Conservation (phyloP, 2,888 invertebrate genomes). For the Bursaphelenchus okinawaensis region DNA sequence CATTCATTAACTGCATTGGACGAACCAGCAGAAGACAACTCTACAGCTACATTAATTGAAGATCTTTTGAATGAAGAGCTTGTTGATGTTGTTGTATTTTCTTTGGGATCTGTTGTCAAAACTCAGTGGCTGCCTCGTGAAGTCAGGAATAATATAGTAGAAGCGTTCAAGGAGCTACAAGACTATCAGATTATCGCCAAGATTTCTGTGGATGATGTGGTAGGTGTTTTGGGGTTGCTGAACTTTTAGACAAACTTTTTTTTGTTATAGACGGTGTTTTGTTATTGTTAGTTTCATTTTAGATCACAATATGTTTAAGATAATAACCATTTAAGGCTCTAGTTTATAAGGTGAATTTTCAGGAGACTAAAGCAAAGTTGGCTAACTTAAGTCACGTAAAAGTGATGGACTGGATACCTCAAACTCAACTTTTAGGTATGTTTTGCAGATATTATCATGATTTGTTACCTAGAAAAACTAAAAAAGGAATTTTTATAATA, state of each 20-base stretch:
- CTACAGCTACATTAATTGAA: slow-evolving; percentile 1
- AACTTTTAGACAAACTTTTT: background rate
- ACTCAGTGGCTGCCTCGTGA: slow-evolving; percentile 25
- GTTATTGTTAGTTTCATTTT: background rate
- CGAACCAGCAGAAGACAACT: background rate
- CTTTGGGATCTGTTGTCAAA: slow-evolving; percentile 38
- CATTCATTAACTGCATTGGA: background rate
- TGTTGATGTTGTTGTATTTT: slow-evolving; percentile 29
- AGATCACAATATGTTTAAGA: background rate
- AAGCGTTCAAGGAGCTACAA: slow-evolving; percentile 23
- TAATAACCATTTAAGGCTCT: no score
- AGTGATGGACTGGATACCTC: slow-evolving; percentile 37
- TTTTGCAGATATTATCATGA: no score
- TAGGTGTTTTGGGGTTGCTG: background rate
- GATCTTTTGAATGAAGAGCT: slow-evolving; percentile 13
- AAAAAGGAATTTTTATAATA: no score
- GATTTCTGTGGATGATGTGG: slow-evolving; percentile 30
- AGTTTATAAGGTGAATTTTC: no score
- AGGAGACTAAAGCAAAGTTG: slow-evolving; percentile 11
- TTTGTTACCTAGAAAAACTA: no score
- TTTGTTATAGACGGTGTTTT: background rate
- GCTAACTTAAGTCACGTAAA: slow-evolving; percentile 22
- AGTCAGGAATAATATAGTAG: slow-evolving; percentile 29
- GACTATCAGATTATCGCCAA: slow-evolving; percentile 38
- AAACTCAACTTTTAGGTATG: slow-evolving; percentile 16